phyloP scores from a whole-genome alignment of 2,113 vertebrate species.

The Capreolus pygargus region DNA sequence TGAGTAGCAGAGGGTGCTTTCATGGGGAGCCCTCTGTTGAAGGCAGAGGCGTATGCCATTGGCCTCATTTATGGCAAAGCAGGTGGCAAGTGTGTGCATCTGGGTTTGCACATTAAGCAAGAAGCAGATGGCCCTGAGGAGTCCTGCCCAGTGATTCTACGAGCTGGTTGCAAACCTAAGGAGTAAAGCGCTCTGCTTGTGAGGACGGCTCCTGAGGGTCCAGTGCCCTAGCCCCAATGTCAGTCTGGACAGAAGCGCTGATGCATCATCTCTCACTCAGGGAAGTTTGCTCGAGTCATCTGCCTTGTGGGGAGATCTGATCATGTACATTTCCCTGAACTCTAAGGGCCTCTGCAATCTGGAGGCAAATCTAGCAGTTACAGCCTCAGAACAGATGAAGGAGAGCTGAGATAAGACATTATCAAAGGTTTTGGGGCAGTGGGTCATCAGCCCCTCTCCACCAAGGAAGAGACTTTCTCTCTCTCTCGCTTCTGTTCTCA shows the following conservation, averaged over 20 bases:
- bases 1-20: background rate
- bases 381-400: background rate
- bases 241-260: background rate
- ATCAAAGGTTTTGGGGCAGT: too few relatives aligned
- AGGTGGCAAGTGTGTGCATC: background rate
- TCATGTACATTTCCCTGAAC: background rate
- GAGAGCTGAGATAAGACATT: background rate
- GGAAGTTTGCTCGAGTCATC: background rate
- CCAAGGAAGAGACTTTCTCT: background rate
- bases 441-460: accelerated
- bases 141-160: background rate
- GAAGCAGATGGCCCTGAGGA: background rate
- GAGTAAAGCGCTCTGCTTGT: background rate
- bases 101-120: background rate
- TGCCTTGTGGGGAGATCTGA: background rate
- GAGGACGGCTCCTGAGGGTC: background rate
- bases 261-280: background rate
- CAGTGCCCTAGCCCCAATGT: background rate
- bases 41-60: background rate
- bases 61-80: background rate
- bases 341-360: background rate
- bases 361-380: background rate
- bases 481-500: accelerated
- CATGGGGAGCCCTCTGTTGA: background rate
- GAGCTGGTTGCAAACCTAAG: background rate